Base-by-base conservation (phyloP, 1,140 invertebrate genomes). In the Portunus trituberculatus region DNA sequence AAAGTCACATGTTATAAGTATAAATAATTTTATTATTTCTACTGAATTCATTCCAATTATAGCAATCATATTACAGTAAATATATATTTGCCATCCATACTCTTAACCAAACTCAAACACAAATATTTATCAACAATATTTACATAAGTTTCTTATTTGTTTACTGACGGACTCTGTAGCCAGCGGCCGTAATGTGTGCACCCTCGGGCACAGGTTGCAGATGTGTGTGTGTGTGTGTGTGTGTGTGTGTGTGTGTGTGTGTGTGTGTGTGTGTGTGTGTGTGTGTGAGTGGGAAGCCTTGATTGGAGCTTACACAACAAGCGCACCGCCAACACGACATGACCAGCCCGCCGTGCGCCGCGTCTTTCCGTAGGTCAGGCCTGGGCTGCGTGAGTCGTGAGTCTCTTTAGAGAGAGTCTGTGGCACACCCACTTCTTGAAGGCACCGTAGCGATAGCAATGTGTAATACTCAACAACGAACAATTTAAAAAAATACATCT, bases 191-290 rank as follows among this genome's bases (percentile, higher is more conserved):
- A 31, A 93, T 87, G 0, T 52, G 28, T 46, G 59, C 12, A 14
- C 86, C 45, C 59, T 45, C 28, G 39, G 25, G 20, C 39, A 93
- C 45, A 52, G n/a, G 29, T 67, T 82, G 16, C 31, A 39, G 48
- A 31, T 83, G 46, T 84, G 29, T 91, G 46, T 91, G 14, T 94
- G 29, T 94, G 52, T 94, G 52, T 91, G 52, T 94, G 52, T 94
- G 48, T 94, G 52, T 94, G 48, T 94, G 29, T 94, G 46, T 94
- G 28, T 94, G n/a, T 94, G 28, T 94, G 46, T 94, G 29, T 94
- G 20, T 91, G 46, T 89, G 29, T 94, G 31, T 94, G 39, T 67
- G 32, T 32, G 25, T 90, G 28, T 89, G 20, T 67, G 0, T 89
- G 28, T 89, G 82, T 93, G 32, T 93, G 82, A 46, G 39, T 93